Evolutionary conservation across 2,888 invertebrate species (phyloP).

Genomic region (Lymantria dispar): DNA sequence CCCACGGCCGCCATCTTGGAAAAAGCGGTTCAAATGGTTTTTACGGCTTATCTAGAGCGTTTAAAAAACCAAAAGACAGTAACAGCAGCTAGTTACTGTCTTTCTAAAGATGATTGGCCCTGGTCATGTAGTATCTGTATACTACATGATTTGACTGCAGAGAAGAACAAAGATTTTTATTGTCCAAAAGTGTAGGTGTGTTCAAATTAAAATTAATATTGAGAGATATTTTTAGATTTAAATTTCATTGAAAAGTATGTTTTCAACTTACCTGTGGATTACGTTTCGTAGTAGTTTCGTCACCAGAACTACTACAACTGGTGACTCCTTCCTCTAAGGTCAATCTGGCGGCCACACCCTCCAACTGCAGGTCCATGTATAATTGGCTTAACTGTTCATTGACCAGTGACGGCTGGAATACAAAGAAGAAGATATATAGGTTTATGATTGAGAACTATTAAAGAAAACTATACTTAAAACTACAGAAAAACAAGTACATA

Average conservation of each 20-base stretch:
- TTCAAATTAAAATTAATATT: too few species aligned
- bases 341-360: slow-evolving; percentile 82
- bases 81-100: too few species aligned
- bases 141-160: too few species aligned
- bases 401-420: slow-evolving; percentile 83
- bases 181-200: too few species aligned
- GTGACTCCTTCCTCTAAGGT: slow-evolving; percentile 84
- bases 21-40: too few species aligned
- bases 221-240: not conserved
- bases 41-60: too few species aligned
- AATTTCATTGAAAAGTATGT: not conserved
- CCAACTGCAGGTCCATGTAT: slow-evolving; percentile 86
- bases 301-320: slow-evolving; percentile 79
- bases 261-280: not conserved
- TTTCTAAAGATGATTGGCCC: too few species aligned
- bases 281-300: slow-evolving; percentile 42
- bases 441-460: not conserved
- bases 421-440: not conserved
- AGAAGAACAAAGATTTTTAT: too few species aligned
- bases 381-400: slow-evolving; percentile 88
- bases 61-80: too few species aligned
- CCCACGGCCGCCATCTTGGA: too few species aligned
- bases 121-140: too few species aligned
- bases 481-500: too few species aligned
- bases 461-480: not conserved